Evolutionary conservation across 2,113 vertebrate species (phyloP).

Genomic region (Zapornia atra): DNA sequence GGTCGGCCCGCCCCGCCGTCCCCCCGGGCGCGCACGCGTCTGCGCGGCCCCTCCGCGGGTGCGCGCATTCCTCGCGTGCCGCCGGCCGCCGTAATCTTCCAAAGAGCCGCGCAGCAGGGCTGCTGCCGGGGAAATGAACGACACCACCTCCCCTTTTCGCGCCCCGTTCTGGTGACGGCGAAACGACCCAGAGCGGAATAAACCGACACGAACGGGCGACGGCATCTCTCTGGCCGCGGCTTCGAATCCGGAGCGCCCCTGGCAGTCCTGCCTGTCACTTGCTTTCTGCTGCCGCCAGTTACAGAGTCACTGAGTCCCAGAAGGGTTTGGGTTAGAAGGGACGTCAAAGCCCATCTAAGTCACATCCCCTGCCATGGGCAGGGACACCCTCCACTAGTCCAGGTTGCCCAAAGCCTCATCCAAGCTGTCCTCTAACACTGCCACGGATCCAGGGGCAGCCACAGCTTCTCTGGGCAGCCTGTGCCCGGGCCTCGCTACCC

Average conservation of each 20-base stretch:
- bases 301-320: no score
- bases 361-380: no score
- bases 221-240: not conserved
- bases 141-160: not conserved
- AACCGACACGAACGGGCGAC: not conserved
- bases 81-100: constrained; percentile 74
- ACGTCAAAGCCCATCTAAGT: no score
- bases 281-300: no score
- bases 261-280: not conserved
- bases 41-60: not conserved
- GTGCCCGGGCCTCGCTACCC: no score
- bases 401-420: no score
- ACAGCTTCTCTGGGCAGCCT: no score
- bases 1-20: not conserved
- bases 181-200: not conserved
- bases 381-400: no score
- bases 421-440: no score
- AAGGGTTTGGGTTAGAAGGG: no score
- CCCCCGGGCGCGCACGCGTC: not conserved
- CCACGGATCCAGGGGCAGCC: no score
- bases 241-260: not conserved
- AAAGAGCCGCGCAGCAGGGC: not conserved
- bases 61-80: constrained; percentile 46
- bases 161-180: not conserved
- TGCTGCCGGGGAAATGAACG: not conserved